Percentiles rank a stretch among this genome's conserved stretches.
These are phyloP conservation scores for Manis crassicaudata DNA, from an alignment of 2,797 vertebrate species.

Conservation along the genomic window DNA sequence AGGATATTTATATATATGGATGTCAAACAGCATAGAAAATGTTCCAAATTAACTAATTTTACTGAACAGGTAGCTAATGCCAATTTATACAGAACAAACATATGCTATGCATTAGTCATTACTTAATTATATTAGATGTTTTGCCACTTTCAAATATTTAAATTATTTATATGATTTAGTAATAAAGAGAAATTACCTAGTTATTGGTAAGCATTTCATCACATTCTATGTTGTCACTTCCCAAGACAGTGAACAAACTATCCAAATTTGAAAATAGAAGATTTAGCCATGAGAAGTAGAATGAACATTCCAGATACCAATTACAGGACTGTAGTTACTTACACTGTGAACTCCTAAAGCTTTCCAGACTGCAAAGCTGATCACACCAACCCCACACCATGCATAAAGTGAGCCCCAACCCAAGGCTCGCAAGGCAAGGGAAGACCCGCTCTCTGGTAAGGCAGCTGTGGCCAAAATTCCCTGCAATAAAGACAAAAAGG, in stretches of 20 bases:
- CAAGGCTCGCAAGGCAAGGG: conserved; percentile 92
- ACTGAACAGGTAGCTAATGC: background rate
- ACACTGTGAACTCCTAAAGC: conserved; percentile 93
- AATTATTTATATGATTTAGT: background rate
- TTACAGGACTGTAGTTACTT: conserved; percentile 77
- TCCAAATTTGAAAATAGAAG: background rate
- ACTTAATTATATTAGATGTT: conserved; percentile 46
- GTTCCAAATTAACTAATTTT: conserved; percentile 39
- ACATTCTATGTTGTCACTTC: background rate
- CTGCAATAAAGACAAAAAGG: conserved; percentile 82
- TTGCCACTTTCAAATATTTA: background rate
- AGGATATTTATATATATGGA: background rate
- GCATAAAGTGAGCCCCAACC: conserved; percentile 95
- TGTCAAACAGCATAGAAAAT: conserved; percentile 42
- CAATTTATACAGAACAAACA: background rate
- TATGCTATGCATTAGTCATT: conserved; percentile 38
- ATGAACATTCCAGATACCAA: background rate
- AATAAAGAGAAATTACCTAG: background rate
- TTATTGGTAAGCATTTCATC: background rate
- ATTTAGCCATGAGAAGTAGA: background rate
- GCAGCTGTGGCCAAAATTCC: conserved; percentile 87
- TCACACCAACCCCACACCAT: conserved; percentile 93
- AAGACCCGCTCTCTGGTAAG: conserved; percentile 91
- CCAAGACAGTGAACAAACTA: background rate
- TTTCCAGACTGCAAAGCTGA: conserved; percentile 92